Conservation (phyloP, 2,113 vertebrate species). For the Rynchops niger region DNA sequence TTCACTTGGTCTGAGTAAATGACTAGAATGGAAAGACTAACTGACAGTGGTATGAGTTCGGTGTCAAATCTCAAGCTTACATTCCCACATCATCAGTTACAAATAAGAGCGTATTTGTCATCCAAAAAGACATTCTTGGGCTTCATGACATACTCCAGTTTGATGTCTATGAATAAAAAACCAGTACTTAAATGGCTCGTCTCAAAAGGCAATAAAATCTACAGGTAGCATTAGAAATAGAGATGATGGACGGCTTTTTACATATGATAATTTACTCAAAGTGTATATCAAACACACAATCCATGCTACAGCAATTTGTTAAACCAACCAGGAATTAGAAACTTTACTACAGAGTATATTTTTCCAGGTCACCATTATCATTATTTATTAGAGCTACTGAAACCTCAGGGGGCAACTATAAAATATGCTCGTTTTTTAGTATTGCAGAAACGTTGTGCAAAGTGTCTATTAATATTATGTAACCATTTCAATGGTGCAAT, state of each 20-base stretch:
- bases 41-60: background rate
- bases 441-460: conserved; percentile 15
- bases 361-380: background rate
- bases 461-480: background rate
- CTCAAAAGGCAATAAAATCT: background rate
- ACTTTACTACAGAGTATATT: background rate
- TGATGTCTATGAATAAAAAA: background rate
- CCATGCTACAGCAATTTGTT: background rate
- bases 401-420: background rate
- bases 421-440: background rate
- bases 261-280: background rate
- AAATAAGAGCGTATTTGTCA: background rate
- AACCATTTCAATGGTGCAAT: background rate
- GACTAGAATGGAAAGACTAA: background rate
- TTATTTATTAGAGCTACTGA: background rate
- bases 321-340: background rate
- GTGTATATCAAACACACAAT: background rate
- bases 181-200: background rate
- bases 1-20: background rate
- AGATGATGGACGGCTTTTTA: background rate
- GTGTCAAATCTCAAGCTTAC: background rate
- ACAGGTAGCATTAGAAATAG: background rate
- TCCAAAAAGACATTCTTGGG: background rate
- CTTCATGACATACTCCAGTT: background rate
- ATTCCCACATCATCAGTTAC: background rate